These are phyloP conservation scores for Drosophila auraria DNA, from an alignment of 1,140 invertebrate species.

Conservation along the genomic window DNA sequence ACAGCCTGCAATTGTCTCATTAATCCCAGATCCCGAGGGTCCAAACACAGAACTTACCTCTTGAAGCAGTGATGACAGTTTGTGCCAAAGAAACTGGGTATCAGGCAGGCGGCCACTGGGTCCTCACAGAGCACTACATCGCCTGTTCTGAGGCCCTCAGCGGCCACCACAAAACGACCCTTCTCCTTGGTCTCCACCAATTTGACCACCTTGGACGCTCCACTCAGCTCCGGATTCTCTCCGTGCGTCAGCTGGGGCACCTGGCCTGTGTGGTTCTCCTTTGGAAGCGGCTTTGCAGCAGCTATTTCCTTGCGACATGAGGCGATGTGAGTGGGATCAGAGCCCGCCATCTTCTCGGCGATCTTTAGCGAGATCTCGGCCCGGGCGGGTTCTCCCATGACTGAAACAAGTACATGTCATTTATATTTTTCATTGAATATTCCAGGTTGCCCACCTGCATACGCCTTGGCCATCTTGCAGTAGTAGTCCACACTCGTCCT, in stretches of 20 bases:
- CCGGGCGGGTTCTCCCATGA: slow-evolving; percentile 85
- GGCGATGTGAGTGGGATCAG: slow-evolving; percentile 73
- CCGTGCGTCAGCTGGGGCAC: slow-evolving; percentile 62
- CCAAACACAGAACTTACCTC: slow-evolving; percentile 85
- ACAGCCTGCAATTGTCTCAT: slow-evolving; percentile 84
- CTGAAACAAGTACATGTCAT: slow-evolving; percentile 18
- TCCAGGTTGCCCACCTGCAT: slow-evolving; percentile 85
- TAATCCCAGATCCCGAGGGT: not conserved
- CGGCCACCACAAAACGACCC: slow-evolving; percentile 88
- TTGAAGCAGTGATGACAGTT: slow-evolving; percentile 94
- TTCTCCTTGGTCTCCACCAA: slow-evolving; percentile 85
- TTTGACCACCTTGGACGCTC: slow-evolving; percentile 85
- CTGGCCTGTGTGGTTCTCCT: slow-evolving; percentile 2
- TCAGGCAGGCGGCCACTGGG: slow-evolving; percentile 90
- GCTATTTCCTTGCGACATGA: slow-evolving; percentile 64
- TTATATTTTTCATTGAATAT: too few species aligned
- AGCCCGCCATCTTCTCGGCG: slow-evolving; percentile 86
- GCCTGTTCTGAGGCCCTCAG: slow-evolving; percentile 87
- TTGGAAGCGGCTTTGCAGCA: slow-evolving; percentile 22
- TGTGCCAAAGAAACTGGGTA: slow-evolving; percentile 89
- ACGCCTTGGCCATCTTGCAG: slow-evolving; percentile 88
- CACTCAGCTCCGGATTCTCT: slow-evolving; percentile 71
- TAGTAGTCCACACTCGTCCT: slow-evolving; percentile 87
- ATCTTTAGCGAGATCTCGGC: slow-evolving; percentile 87
- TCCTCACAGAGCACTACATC: slow-evolving; percentile 90